phyloP scores from a whole-genome alignment of 2,113 vertebrate genomes.

The Chloropsis cyanopogon region DNA sequence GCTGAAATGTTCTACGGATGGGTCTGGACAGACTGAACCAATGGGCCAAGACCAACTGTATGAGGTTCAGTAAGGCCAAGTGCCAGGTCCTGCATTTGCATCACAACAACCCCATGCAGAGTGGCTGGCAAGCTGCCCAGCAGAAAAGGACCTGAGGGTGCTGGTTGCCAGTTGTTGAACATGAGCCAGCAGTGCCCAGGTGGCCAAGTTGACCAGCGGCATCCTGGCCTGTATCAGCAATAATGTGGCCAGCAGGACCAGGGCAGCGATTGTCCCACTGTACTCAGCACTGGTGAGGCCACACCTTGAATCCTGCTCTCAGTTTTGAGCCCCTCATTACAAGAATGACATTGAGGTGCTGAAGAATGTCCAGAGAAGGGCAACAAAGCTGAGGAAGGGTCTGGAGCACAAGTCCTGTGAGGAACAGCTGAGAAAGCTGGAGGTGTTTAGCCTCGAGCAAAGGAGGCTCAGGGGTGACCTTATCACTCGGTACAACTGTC shows the following conservation, averaged over 20 bases:
- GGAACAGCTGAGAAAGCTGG: background rate
- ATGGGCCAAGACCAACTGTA: accelerated
- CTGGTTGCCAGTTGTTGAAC: background rate
- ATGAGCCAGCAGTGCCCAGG: background rate
- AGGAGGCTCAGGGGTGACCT: background rate
- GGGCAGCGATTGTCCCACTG: background rate
- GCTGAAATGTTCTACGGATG: background rate
- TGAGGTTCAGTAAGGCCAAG: background rate
- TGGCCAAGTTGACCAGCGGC: background rate
- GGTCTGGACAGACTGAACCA: background rate
- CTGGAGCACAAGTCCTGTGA: background rate
- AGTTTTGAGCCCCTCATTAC: background rate
- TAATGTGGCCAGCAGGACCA: background rate
- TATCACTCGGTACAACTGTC: background rate
- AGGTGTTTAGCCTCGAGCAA: background rate
- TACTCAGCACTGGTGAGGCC: accelerated
- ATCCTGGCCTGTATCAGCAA: background rate
- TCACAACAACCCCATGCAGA: background rate
- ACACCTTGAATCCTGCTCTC: background rate
- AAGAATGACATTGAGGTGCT: accelerated
- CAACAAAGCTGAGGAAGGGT: accelerated
- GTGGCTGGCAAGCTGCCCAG: background rate
- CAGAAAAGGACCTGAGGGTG: background rate
- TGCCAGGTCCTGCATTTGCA: accelerated
- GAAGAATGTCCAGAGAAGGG: accelerated